Evolutionary conservation across 2,888 invertebrate species (phyloP).

Genomic region (Dolichomitus sp.): DNA sequence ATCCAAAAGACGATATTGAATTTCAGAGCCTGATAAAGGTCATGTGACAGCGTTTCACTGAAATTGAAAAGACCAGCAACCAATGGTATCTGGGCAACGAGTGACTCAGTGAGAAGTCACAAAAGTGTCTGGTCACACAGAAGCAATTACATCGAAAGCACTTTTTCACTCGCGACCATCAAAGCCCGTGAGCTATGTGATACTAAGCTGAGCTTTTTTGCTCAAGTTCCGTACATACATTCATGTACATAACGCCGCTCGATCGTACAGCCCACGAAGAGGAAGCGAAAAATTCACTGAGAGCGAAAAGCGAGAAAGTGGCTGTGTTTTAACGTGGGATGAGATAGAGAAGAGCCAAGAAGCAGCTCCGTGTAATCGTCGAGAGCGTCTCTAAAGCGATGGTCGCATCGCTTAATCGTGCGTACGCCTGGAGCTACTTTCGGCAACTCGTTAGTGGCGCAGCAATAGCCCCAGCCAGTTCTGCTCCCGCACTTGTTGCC

Average conservation of each 20-base stretch:
- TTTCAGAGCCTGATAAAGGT: background rate
- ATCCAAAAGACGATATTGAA: background rate
- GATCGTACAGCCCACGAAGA: background rate
- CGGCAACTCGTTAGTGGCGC: constrained; percentile 67
- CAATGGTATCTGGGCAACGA: background rate
- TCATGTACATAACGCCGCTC: constrained; percentile 9
- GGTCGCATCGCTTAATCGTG: constrained; percentile 69
- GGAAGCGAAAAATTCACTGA: background rate
- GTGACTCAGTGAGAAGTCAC: constrained; percentile 1
- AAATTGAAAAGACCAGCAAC: background rate
- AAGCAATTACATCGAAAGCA: constrained; percentile 57
- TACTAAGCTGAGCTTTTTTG: background rate
- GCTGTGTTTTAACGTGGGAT: background rate
- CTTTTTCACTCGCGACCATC: constrained; percentile 26
- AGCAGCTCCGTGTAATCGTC: constrained; percentile 48
- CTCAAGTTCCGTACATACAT: constrained; percentile 8
- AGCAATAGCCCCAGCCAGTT: constrained; percentile 51
- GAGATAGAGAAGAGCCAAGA: background rate
- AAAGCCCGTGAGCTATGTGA: constrained; percentile 8
- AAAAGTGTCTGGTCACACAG: constrained; percentile 7
- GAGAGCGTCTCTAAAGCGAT: constrained; percentile 61
- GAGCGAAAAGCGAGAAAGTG: background rate
- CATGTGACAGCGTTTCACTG: no score
- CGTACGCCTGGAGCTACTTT: constrained; percentile 68
- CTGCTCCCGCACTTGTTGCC: constrained; percentile 69